A percentile compares a stretch with the other conserved stretches of the same genome.
These are phyloP conservation scores for Pristionchus exspectatus DNA, from an alignment of 2,888 invertebrate genomes.

Conservation along the genomic window DNA sequence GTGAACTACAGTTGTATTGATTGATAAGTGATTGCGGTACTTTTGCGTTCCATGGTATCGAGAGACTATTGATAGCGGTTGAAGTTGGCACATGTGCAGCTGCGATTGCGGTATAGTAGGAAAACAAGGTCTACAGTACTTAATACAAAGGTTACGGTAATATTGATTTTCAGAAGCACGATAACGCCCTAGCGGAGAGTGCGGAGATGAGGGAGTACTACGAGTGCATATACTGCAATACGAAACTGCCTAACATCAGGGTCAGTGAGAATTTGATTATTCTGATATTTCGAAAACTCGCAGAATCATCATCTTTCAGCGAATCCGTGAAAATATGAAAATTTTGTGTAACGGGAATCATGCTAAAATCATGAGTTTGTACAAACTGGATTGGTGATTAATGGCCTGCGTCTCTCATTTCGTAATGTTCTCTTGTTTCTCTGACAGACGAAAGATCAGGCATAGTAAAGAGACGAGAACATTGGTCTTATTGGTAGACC, in stretches of 20 bases:
- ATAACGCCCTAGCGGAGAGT: neutral
- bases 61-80: no score
- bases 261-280: neutral
- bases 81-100: no score
- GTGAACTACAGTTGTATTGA: neutral
- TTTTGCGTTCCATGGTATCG: no score
- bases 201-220: neutral
- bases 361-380: neutral
- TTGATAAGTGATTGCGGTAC: no score
- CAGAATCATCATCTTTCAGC: no score
- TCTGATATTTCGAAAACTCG: no score
- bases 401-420: no score
- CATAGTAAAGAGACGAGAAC: no score
- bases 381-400: neutral
- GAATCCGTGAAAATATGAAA: neutral
- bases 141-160: neutral
- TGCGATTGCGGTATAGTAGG: no score
- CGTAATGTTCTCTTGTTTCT: no score
- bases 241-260: conserved; percentile 20
- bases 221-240: conserved; percentile 50
- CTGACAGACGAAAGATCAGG: no score
- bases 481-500: no score
- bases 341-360: neutral
- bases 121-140: neutral
- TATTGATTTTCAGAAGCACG: neutral